Percentiles rank a stretch among this genome's conserved stretches.
Conservation (phyloP, 1,140 invertebrate species). For the Sycophila sp. region DNA sequence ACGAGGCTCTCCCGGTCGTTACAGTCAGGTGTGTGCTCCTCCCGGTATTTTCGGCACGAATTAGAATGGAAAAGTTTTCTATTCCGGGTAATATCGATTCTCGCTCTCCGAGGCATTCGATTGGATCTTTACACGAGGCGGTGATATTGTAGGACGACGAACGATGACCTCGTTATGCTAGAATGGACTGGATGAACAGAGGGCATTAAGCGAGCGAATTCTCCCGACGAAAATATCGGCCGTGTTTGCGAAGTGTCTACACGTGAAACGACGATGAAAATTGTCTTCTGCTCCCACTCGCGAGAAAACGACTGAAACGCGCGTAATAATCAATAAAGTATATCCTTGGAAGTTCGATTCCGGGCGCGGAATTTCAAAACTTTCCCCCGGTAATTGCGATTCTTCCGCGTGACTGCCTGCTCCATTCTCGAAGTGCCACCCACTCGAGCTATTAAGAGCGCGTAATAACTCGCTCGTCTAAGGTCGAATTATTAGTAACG, state of each 20-base stretch:
- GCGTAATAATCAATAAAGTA: not conserved
- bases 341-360: not conserved
- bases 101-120: not conserved
- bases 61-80: not conserved
- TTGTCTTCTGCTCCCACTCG: too few relatives aligned
- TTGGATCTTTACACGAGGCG: not conserved
- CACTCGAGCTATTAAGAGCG: not conserved
- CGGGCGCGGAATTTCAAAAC: too few relatives aligned
- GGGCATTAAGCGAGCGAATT: too few relatives aligned
- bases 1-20: not conserved
- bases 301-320: too few relatives aligned
- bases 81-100: not conserved
- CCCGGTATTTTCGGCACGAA: too few relatives aligned
- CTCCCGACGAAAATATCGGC: too few relatives aligned
- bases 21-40: slow-evolving; percentile 14
- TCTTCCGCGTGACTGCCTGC: not conserved
- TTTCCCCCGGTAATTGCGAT: not conserved
- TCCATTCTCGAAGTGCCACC: not conserved
- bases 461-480: not conserved
- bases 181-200: not conserved
- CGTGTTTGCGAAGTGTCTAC: too few relatives aligned
- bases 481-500: not conserved
- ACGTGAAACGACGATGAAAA: too few relatives aligned
- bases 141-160: not conserved
- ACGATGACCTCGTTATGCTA: not conserved